Percentiles rank a stretch among this genome's conserved stretches.
phyloP scores from a whole-genome alignment of 2,888 invertebrate species.

The Latheticus oryzae region DNA sequence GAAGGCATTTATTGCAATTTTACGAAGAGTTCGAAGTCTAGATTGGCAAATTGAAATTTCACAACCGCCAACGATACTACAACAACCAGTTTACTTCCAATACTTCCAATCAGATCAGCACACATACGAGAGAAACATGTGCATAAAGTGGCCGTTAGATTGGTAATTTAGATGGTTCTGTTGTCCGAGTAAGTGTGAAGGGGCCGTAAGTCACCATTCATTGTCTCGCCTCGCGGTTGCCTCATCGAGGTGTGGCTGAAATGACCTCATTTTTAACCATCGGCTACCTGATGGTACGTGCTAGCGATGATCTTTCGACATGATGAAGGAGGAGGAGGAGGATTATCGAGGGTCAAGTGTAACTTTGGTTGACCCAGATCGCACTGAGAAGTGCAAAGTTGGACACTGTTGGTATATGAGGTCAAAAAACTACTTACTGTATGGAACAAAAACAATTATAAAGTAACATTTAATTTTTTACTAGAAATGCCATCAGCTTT shows the following conservation, averaged over 20 bases:
- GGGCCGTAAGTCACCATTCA: constrained; percentile 34
- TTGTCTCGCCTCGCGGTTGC: constrained; percentile 31
- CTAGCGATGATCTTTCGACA: too few species aligned
- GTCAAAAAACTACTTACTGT: too few species aligned
- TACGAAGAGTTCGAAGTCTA: constrained; percentile 10
- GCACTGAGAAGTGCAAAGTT: too few species aligned
- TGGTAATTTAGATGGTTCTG: constrained; percentile 38
- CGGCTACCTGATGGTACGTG: constrained; percentile 33
- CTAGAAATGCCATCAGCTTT: too few species aligned
- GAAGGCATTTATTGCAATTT: constrained; percentile 9
- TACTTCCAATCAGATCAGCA: constrained; percentile 20
- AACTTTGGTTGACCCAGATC: too few species aligned
- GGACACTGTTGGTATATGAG: too few species aligned
- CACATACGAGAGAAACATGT: constrained; percentile 22
- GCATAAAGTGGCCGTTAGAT: constrained; percentile 38
- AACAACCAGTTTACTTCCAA: constrained; percentile 6
- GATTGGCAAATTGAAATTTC: constrained; percentile 25
- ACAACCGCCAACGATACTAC: too few species aligned
- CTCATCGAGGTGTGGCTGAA: constrained; percentile 44
- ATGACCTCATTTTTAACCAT: constrained; percentile 45
- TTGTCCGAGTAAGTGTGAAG: constrained; percentile 35
- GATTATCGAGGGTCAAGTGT: too few species aligned
- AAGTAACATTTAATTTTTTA: too few species aligned
- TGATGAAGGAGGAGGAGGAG: too few species aligned
- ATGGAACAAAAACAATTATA: too few species aligned